phyloP scores from a whole-genome alignment of 2,888 invertebrate species.

The Athalia circularis region DNA sequence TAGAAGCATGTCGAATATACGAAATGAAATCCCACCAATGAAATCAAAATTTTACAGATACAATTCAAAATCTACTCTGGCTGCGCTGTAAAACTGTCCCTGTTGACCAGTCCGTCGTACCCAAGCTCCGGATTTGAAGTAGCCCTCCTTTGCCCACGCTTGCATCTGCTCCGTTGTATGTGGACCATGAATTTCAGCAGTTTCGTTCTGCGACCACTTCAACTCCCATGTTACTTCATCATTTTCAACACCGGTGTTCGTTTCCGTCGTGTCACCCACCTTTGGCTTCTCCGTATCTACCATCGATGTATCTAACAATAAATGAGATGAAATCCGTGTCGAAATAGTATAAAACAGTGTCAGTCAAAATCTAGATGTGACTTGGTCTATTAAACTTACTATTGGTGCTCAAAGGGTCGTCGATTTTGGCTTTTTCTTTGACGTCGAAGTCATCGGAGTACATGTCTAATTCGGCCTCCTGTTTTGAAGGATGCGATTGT shows the following conservation, averaged over 20 bases:
- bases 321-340: background rate
- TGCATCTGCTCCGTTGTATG: constrained; percentile 91
- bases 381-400: constrained; percentile 49
- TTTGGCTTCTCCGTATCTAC: constrained; percentile 31
- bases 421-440: constrained; percentile 80
- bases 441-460: constrained; percentile 93
- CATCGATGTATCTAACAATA: background rate
- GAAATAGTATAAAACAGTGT: background rate
- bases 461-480: constrained; percentile 89
- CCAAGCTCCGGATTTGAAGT: constrained; percentile 90
- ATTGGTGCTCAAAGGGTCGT: constrained; percentile 58
- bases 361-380: constrained; percentile 39
- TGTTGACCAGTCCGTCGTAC: constrained; percentile 86
- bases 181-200: constrained; percentile 88
- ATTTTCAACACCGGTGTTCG: constrained; percentile 62
- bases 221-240: constrained; percentile 89
- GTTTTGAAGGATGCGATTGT: constrained; percentile 68
- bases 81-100: constrained; percentile 89
- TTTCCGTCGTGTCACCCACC: constrained; percentile 55
- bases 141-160: constrained; percentile 90
- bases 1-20: too few species aligned
- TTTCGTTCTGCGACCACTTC: constrained; percentile 88
- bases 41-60: constrained; percentile 79
- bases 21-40: background rate
- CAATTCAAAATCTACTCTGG: constrained; percentile 94